Evolutionary conservation across 2,888 invertebrate genomes (phyloP).

Genomic region (Agrochola lychnidis): DNA sequence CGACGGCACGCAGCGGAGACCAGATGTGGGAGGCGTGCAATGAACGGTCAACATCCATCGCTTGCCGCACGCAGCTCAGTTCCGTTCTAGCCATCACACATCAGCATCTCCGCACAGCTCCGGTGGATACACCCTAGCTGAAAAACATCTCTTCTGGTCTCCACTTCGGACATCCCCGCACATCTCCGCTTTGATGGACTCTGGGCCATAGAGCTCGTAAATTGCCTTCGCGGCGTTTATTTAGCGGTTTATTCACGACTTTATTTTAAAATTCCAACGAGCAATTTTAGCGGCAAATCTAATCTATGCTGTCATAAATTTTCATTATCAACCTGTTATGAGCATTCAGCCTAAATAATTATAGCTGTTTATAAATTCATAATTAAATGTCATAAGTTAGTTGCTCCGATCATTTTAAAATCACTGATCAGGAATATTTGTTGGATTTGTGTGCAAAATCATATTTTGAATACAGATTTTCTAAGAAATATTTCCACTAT

Average conservation of each 20-base stretch:
- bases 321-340: conserved; percentile 33
- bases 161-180: too few species aligned
- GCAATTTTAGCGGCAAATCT: conserved; percentile 28
- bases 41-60: too few species aligned
- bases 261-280: conserved; percentile 20
- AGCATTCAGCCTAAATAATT: conserved; percentile 25
- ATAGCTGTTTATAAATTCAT: background rate
- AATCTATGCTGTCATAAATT: conserved; percentile 37
- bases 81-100: too few species aligned
- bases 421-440: background rate
- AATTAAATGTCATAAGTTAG: background rate
- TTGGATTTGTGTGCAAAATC: too few species aligned
- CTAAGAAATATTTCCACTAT: background rate
- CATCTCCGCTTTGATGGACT: too few species aligned
- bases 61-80: too few species aligned
- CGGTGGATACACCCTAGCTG: too few species aligned
- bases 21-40: too few species aligned
- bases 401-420: background rate
- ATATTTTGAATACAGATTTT: too few species aligned
- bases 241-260: background rate
- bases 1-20: too few species aligned
- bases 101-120: too few species aligned
- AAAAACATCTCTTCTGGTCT: too few species aligned
- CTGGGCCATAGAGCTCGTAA: conserved; percentile 19
- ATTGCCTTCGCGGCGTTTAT: conserved; percentile 32